Evolutionary conservation across 2,113 vertebrate genomes (phyloP), one percentile per base, ranked within the genome.

Genomic region (Thryonomys swinderianus): DNA sequence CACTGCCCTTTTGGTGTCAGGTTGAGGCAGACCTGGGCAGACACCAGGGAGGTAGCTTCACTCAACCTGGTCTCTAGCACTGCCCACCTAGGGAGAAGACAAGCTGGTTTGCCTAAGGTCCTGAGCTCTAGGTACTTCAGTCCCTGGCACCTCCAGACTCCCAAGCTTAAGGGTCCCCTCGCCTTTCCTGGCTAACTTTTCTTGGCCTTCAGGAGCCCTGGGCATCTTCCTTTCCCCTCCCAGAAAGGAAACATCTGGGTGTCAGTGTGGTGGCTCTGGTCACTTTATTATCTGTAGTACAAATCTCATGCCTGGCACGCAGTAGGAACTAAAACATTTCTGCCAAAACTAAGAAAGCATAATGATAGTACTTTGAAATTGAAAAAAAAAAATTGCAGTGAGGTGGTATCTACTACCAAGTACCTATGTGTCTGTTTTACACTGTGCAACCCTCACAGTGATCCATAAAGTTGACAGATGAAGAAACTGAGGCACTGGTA

Each of bases 1-100:
- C 74, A n/a, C 1, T 1, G 18, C 16, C 16, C 69, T 0, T 3
- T 7, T 9, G 53, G 21, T 1, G 7, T 32, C 1, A 1, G 11
- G 5, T 55, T 7, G 76, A n/a, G 40, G 21, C 2, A 0, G 5
- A 25, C 45, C 40, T 9, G 27, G 40, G 14, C 53, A 20, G 88
- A 16, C n/a, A 64, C 34, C 40, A n/a, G 20, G 21, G 64, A 30
- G 53, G 7, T 10, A 4, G 32, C 13, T 55, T 81, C 59, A 8
- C 66, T 83, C 17, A 76, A 55, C 25, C 34, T 51, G 32, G 5
- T n/a, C 30, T 86, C 40, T 16, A 62, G 66, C 27, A 23, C 21
- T 53, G 74, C 25, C 25, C 71, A 5, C 0, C 1, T 37, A 25
- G 42, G 18, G 5, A 11, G 53, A 1, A 14, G n/a, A 27, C 37